These are phyloP conservation scores for Acipenser oxyrinchus DNA, from an alignment of 2,797 vertebrate genomes.

Conservation along the genomic window DNA sequence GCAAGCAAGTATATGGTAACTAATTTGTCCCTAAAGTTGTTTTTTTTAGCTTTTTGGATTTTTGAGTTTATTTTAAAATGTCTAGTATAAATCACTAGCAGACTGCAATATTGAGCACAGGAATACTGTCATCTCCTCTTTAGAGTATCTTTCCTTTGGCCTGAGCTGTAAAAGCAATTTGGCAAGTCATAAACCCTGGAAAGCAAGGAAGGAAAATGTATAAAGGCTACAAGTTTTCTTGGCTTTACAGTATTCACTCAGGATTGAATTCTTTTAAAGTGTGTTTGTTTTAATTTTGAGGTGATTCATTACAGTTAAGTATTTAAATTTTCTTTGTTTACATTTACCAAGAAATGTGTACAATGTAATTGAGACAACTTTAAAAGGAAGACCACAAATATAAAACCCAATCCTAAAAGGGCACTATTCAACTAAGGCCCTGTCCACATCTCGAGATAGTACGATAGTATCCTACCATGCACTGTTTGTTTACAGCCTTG, in stretches of 20 bases:
- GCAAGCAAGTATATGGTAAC: too few species aligned
- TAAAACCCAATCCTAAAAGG: too few species aligned
- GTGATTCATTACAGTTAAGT: not conserved
- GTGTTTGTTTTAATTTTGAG: constrained; percentile 1
- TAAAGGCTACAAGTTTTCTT: constrained; percentile 5
- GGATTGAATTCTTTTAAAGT: constrained; percentile 1
- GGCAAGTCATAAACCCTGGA: not conserved
- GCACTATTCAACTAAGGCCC: too few species aligned
- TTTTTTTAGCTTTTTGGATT: not conserved
- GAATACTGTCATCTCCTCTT: not conserved
- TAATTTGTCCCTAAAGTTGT: not conserved
- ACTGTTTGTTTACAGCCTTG: too few species aligned
- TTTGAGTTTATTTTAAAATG: not conserved
- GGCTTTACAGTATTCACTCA: not conserved
- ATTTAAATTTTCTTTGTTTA: not conserved
- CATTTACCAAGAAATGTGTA: not conserved
- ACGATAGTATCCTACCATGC: too few species aligned
- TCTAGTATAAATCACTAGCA: not conserved
- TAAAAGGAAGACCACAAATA: not conserved
- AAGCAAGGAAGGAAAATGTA: constrained; percentile 10
- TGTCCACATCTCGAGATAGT: too few species aligned
- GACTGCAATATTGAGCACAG: not conserved
- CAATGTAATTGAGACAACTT: not conserved
- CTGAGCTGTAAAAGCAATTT: constrained; percentile 6
- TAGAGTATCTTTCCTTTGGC: constrained; percentile 4